Evolutionary conservation across 1,140 invertebrate species (phyloP).

Genomic region (Berghia stephanieae): DNA sequence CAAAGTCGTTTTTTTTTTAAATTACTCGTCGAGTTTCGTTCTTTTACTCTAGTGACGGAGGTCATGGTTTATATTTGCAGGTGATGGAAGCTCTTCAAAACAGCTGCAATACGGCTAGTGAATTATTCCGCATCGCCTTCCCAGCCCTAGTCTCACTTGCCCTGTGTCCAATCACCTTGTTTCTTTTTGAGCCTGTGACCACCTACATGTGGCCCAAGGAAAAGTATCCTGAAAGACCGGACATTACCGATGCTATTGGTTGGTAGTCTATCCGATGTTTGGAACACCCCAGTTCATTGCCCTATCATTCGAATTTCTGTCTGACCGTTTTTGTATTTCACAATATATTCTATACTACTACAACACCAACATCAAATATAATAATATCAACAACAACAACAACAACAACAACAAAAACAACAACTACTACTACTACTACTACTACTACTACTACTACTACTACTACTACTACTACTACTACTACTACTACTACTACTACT

Average conservation of each 20-base stretch:
- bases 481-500: too few relatives aligned
- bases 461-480: not conserved
- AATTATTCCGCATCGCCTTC: slow-evolving; percentile 44
- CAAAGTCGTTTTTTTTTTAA: not conserved
- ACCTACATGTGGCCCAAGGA: slow-evolving; percentile 43
- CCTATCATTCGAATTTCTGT: too few relatives aligned
- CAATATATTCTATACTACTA: too few relatives aligned
- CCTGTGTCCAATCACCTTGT: slow-evolving; percentile 48
- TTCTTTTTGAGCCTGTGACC: slow-evolving; percentile 43
- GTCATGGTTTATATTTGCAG: slow-evolving; percentile 40
- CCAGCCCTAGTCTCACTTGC: slow-evolving; percentile 47
- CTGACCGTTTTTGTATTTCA: too few relatives aligned
- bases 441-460: not conserved
- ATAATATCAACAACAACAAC: too few relatives aligned
- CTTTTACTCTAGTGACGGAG: slow-evolving; percentile 10
- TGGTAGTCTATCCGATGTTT: too few relatives aligned
- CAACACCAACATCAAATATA: too few relatives aligned
- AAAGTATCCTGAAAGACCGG: slow-evolving; percentile 35
- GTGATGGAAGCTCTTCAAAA: slow-evolving; percentile 40
- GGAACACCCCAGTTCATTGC: too few relatives aligned
- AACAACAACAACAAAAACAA: too few relatives aligned
- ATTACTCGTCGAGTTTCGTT: not conserved
- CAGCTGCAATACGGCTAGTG: slow-evolving; percentile 40
- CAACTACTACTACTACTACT: too few relatives aligned
- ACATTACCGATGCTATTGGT: slow-evolving; percentile 55